Conservation (phyloP, 2,797 vertebrate species). For the Artibeus jamaicensis region DNA sequence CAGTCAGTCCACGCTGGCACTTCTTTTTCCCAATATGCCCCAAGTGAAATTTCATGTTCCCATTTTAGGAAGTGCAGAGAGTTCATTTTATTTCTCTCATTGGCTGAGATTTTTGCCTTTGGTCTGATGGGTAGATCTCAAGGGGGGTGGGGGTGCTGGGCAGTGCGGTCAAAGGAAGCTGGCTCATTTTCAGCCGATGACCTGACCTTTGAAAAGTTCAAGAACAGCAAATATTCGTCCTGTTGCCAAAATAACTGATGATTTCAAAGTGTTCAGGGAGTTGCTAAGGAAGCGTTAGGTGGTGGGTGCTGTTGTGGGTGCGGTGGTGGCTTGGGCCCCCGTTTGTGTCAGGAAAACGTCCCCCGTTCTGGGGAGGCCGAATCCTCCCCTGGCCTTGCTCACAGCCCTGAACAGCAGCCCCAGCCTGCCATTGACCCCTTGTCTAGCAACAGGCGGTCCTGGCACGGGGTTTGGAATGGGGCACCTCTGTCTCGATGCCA, state of each 20-base stretch:
- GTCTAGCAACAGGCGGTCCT: slow-evolving; percentile 32
- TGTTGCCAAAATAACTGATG: slow-evolving; percentile 69
- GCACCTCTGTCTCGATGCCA: slow-evolving; percentile 55
- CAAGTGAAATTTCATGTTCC: not conserved
- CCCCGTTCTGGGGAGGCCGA: not conserved
- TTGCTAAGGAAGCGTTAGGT: slow-evolving; percentile 73
- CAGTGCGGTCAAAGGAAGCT: not conserved
- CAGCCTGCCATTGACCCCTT: no score
- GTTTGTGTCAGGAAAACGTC: not conserved
- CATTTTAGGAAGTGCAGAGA: not conserved
- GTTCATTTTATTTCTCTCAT: not conserved
- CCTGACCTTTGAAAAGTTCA: slow-evolving; percentile 70
- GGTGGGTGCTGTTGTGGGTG: not conserved
- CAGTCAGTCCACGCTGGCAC: no score
- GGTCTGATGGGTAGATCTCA: not conserved
- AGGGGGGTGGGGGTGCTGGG: not conserved
- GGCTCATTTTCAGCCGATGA: slow-evolving; percentile 52
- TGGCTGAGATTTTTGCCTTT: not conserved
- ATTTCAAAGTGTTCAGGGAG: slow-evolving; percentile 38
- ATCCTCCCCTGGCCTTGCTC: not conserved
- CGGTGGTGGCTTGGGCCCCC: not conserved
- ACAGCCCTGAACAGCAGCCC: not conserved
- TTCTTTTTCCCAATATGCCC: not conserved
- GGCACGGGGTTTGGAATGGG: slow-evolving; percentile 32
- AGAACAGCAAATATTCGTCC: slow-evolving; percentile 49